These are phyloP conservation scores for Oryzias javanicus DNA, from an alignment of 2,113 vertebrate genomes.

Conservation along the genomic window DNA sequence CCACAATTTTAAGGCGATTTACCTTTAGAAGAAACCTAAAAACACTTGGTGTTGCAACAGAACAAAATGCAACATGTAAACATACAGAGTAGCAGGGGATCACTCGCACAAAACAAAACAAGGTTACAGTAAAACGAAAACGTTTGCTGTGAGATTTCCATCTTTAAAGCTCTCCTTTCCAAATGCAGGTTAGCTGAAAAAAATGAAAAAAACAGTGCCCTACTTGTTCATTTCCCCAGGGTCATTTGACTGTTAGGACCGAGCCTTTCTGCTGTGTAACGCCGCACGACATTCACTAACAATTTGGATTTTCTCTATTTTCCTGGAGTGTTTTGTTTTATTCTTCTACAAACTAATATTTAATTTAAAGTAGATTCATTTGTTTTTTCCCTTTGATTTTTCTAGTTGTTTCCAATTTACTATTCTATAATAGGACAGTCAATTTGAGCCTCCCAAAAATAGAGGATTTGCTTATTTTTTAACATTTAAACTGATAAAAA, in stretches of 20 bases:
- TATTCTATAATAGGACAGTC: background rate
- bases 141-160: conserved; percentile 20
- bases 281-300: background rate
- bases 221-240: conserved; percentile 4
- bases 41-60: conserved; percentile 56
- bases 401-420: background rate
- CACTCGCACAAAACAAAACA: conserved; percentile 43
- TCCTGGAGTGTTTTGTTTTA: background rate
- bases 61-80: conserved; percentile 71
- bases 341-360: background rate
- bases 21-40: conserved; percentile 49
- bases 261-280: conserved; percentile 11
- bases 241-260: conserved; percentile 28
- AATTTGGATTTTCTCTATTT: background rate
- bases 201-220: conserved; percentile 3
- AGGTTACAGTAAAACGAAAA: conserved; percentile 66
- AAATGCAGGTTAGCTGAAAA: conserved; percentile 16
- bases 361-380: too few species aligned
- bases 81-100: conserved; percentile 53
- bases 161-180: conserved; percentile 17
- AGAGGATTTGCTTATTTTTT: background rate
- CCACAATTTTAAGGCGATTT: conserved; percentile 43
- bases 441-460: conserved; percentile 4
- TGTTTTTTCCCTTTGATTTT: too few species aligned
- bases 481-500: background rate